These are phyloP conservation scores for Autographa gamma DNA, from an alignment of 2,888 invertebrate species.

Conservation along the genomic window DNA sequence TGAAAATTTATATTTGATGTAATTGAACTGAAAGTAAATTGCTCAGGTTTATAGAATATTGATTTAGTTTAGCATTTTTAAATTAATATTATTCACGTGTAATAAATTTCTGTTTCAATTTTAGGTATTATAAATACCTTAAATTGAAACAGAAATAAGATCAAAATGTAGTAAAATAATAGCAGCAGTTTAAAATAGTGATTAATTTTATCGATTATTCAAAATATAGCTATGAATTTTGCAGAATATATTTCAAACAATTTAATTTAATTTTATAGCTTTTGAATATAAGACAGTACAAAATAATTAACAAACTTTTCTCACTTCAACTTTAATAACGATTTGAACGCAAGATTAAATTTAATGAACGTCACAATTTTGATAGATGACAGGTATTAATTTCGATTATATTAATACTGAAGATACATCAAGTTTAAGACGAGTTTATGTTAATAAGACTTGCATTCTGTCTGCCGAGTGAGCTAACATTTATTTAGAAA, in stretches of 20 bases:
- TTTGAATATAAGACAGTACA: not conserved
- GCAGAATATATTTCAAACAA: too few species aligned
- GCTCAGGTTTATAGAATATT: too few species aligned
- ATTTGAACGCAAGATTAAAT: slow-evolving; percentile 21
- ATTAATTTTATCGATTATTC: too few species aligned
- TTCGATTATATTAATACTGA: slow-evolving; percentile 35
- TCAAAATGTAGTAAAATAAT: too few species aligned
- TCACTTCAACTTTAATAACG: slow-evolving; percentile 6
- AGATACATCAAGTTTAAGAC: slow-evolving; percentile 33
- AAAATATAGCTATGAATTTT: too few species aligned
- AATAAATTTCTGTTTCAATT: too few species aligned
- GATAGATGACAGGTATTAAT: slow-evolving; percentile 53
- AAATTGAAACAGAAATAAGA: too few species aligned
- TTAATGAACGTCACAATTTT: slow-evolving; percentile 40
- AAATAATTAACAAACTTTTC: slow-evolving; percentile 16
- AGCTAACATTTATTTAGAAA: slow-evolving; percentile 9
- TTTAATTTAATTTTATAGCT: not conserved
- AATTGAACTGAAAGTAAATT: not conserved
- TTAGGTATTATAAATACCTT: too few species aligned
- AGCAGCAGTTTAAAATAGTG: too few species aligned
- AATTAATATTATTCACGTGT: too few species aligned
- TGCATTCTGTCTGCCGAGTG: not conserved
- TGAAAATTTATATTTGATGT: not conserved
- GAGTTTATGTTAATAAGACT: not conserved
- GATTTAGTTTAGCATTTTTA: too few species aligned